Evolutionary conservation across 2,113 vertebrate species (phyloP), one percentile per base, ranked within the genome.

Genomic region (Thalassarche chlororhynchos): DNA sequence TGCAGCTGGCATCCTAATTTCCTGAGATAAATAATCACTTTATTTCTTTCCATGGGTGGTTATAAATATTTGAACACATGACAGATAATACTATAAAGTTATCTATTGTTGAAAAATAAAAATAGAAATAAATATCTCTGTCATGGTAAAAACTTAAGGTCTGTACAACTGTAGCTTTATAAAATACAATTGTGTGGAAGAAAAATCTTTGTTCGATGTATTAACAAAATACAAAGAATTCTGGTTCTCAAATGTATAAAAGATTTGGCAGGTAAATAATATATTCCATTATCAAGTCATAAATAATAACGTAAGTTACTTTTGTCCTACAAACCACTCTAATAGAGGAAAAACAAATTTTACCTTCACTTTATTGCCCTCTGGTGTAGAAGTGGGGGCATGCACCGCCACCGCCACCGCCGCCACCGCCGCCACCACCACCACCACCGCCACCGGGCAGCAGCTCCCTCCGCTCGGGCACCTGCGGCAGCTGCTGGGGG

Each of bases 351-450:
- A 32, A 82, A 4, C 28, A 25, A 51, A 18, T 40, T 93, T 89
- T 52, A 57, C 95, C 88, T 98, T 97, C 94, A 57, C 97, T 21
- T 71, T 28, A 69, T 95, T 96, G 97, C 93, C 97, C 94, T 91
- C 96, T 97, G 79, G 61, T 97, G 97, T 93, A 42, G 84, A 28
- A 36, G 58, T 0, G 3, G 46, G 60, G 65, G 18, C 86, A 12
- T 61, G 82, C 47, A 52, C 29, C 11, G 6, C 34, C n/a, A 32
- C 26, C 4, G 4, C 29, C 29, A 8, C 1, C 10, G 9, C 6
- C 12, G 16, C 5, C 5, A 8, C 6, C 26, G 4, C 4, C 16
- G 1, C 18, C 52, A 15, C 8, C 18, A 18, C 18, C 25, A 26
- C 51, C 1, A 0, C 8, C 31, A 8, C 6, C 2, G 5, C 6